Percentiles rank a stretch among this genome's conserved stretches.
Evolutionary conservation across 2,888 invertebrate species (phyloP).

Genomic region (Rotaria magnacalcarata): DNA sequence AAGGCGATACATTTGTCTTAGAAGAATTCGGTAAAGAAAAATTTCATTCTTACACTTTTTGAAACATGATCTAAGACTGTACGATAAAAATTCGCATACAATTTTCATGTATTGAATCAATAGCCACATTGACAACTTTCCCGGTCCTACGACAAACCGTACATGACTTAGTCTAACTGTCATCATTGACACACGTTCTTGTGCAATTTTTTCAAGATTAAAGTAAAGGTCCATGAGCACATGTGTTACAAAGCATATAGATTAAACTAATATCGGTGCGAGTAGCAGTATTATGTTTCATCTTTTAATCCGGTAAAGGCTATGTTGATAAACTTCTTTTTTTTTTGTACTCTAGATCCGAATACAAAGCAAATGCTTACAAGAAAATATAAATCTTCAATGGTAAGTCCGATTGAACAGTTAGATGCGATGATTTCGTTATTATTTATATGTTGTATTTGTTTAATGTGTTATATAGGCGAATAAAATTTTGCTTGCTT

Average conservation of each 20-base stretch:
- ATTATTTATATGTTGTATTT: slow-evolving; percentile 46
- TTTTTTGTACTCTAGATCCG: slow-evolving; percentile 73
- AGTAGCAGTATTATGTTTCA: too few species aligned
- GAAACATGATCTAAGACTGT: too few species aligned
- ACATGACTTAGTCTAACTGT: too few species aligned
- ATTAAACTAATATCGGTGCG: too few species aligned
- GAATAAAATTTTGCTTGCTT: slow-evolving; percentile 70
- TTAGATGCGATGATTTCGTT: not conserved
- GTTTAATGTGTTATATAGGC: slow-evolving; percentile 63
- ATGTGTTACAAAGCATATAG: too few species aligned
- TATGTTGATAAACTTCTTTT: not conserved
- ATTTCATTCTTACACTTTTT: slow-evolving; percentile 37
- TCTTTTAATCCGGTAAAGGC: too few species aligned
- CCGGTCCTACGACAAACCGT: too few species aligned
- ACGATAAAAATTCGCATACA: too few species aligned
- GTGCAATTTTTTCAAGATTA: too few species aligned
- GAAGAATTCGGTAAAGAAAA: slow-evolving; percentile 85
- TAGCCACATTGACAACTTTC: too few species aligned
- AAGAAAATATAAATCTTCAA: slow-evolving; percentile 90
- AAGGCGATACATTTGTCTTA: slow-evolving; percentile 95
- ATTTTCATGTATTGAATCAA: too few species aligned
- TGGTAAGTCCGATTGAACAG: slow-evolving; percentile 66
- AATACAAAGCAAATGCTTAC: slow-evolving; percentile 92
- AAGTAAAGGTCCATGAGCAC: too few species aligned
- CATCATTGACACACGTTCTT: not conserved